These are phyloP conservation scores for Halictus rubicundus DNA, from an alignment of 1,140 invertebrate genomes.

Conservation along the genomic window DNA sequence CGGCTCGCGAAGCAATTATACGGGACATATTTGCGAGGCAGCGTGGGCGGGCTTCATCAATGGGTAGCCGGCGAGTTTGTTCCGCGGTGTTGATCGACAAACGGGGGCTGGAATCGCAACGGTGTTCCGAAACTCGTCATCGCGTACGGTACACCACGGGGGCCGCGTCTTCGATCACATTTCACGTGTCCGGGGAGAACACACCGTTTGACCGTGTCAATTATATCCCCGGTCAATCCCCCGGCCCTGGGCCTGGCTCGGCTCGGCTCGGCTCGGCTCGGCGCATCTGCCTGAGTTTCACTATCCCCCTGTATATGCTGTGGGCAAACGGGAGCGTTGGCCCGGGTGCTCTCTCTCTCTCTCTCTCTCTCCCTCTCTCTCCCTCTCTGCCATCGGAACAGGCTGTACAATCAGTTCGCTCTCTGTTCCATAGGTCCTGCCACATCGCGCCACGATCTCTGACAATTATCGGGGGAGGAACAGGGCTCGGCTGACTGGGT, in stretches of 20 bases:
- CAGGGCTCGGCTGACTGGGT: neutral
- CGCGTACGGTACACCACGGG: neutral
- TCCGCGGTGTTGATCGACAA: neutral
- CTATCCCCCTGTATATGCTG: slow-evolving; percentile 41
- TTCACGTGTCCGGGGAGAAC: slow-evolving; percentile 60
- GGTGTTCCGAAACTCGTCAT: slow-evolving; percentile 31
- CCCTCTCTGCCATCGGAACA: slow-evolving; percentile 7
- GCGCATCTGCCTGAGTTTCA: slow-evolving; percentile 63
- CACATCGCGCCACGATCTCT: slow-evolving; percentile 48
- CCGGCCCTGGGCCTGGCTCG: slow-evolving; percentile 36
- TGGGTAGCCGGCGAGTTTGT: neutral
- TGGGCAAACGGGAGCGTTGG: slow-evolving; percentile 52
- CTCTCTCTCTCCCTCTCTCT: too few relatives aligned
- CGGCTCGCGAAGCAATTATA: too few relatives aligned
- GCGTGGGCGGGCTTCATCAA: too few relatives aligned
- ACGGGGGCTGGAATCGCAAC: slow-evolving; percentile 14
- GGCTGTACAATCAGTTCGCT: slow-evolving; percentile 60
- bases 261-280: too few relatives aligned
- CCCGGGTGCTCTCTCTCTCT: neutral
- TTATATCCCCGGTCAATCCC: slow-evolving; percentile 62
- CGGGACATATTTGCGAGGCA: too few relatives aligned
- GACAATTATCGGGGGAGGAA: slow-evolving; percentile 52
- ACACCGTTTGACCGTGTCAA: slow-evolving; percentile 63
- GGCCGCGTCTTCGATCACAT: slow-evolving; percentile 53
- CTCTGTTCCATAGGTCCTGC: slow-evolving; percentile 50